These are phyloP conservation scores for Euzophera pinguis DNA, from an alignment of 2,888 invertebrate species.

Conservation along the genomic window DNA sequence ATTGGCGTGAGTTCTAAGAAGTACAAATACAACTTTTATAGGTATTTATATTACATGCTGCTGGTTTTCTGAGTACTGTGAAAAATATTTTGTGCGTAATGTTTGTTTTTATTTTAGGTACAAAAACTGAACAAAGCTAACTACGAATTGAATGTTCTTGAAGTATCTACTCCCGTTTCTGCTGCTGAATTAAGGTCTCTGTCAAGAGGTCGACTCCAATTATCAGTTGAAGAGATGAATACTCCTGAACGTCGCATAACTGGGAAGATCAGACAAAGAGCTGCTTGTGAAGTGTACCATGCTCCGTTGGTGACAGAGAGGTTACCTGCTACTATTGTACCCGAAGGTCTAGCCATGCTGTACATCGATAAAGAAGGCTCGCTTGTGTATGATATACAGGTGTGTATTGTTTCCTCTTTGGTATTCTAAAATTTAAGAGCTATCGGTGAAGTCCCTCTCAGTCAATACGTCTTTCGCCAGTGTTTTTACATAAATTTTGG, in stretches of 20 bases:
- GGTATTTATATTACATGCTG: too few species aligned
- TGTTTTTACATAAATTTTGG: too few species aligned
- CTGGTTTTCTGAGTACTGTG: too few species aligned
- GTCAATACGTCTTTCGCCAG: too few species aligned
- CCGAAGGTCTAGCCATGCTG: conserved; percentile 87
- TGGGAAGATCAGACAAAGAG: conserved; percentile 86
- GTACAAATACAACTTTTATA: too few species aligned
- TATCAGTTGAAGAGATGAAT: conserved; percentile 85
- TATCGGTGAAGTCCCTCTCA: too few species aligned
- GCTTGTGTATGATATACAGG: conserved; percentile 86
- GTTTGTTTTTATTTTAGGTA: conserved; percentile 54
- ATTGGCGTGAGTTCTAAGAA: too few species aligned
- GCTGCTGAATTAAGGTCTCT: conserved; percentile 87
- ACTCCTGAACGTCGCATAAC: conserved; percentile 83
- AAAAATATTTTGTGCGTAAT: not conserved
- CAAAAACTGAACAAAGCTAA: conserved; percentile 86
- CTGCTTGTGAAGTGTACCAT: conserved; percentile 90
- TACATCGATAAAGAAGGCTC: conserved; percentile 89
- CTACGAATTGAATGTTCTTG: conserved; percentile 87
- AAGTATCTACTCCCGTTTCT: conserved; percentile 88
- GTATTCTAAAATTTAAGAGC: too few species aligned
- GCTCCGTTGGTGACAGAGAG: conserved; percentile 81
- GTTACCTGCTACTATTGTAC: conserved; percentile 60
- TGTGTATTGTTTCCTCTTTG: too few species aligned
- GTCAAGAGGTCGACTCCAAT: conserved; percentile 86